Evolutionary conservation across 2,888 invertebrate species (phyloP), one percentile per base, ranked within the genome.

Genomic region (Drosophila tripunctata): DNA sequence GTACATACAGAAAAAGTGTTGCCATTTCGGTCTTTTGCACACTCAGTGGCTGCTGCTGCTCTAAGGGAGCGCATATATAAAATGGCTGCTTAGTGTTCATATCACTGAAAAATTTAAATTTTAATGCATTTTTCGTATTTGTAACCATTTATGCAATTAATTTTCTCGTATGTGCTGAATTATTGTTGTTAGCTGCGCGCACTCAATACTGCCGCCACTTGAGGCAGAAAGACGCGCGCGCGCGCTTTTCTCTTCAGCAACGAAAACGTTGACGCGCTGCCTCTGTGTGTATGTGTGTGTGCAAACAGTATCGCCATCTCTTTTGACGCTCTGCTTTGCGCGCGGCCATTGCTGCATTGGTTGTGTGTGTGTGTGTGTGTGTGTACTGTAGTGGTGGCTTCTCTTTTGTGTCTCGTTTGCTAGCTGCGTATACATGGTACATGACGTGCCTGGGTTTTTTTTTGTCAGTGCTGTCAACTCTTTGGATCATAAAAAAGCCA

Each of bases 1-100:
- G 4, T 76, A 75, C 84, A 81, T 88, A 81, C 88, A 85, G 87
- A 86, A 83, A 86, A 76, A 78, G 78, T 80, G 86, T 86, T 86
- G 87, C 80, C 80, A 75, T 81, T 81, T 79, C 76, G 81, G 65
- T 80, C 78, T 51, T 83, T 83, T 57, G 64, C 73, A 65, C 72
- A 81, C 58, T 45, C 38, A 43, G 24, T 24, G 31, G 33, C 43
- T 12, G 35, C 44, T 52, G 19, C 38, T n/a, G n/a, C n/a, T n/a
- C n/a, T 38, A 33, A 36, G 47, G 71, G 54, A 65, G 55, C 36
- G 35, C 38, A 44, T n/a, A 65, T 48, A 73, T 6, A 75, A 74
- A 56, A 74, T 75, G 67, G 79, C 67, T 76, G 61, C 63, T n/a
- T 73, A 36, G 12, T 38, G 2, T 48, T 31, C n/a, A 44, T 57